Evolutionary conservation across 2,888 invertebrate genomes (phyloP).

Genomic region (Drosophila ezoana): DNA sequence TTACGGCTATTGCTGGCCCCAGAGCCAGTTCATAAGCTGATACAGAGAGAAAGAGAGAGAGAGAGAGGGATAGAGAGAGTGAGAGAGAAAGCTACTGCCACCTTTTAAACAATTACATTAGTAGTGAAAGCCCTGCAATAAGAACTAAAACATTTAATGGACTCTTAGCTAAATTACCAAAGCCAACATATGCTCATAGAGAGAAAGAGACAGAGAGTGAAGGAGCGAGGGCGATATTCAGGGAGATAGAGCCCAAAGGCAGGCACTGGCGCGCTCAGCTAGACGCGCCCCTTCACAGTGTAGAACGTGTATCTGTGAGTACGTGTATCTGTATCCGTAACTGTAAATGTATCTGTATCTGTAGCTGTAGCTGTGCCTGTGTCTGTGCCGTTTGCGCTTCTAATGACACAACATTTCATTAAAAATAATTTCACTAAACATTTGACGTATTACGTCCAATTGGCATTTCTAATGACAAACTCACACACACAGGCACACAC

Average conservation of each 20-base stretch:
- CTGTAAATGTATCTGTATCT: slow-evolving; percentile 3
- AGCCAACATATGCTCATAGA: slow-evolving; percentile 36
- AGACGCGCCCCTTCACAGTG: slow-evolving; percentile 51
- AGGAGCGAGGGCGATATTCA: background rate
- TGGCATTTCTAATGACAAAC: slow-evolving; percentile 75
- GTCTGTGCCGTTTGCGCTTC: slow-evolving; percentile 38
- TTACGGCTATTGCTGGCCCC: slow-evolving; percentile 33
- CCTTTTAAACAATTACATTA: slow-evolving; percentile 68
- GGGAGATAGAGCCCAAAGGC: slow-evolving; percentile 35
- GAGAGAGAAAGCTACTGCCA: background rate
- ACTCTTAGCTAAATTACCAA: slow-evolving; percentile 80
- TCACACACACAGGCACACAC: slow-evolving; percentile 25
- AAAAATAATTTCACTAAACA: slow-evolving; percentile 79
- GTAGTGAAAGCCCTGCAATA: slow-evolving; percentile 52
- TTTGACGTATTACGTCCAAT: slow-evolving; percentile 79
- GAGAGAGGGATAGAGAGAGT: background rate
- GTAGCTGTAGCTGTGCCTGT: background rate
- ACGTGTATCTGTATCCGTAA: slow-evolving; percentile 15
- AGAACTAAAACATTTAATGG: slow-evolving; percentile 72
- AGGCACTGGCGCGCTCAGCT: slow-evolving; percentile 21
- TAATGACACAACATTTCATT: slow-evolving; percentile 81
- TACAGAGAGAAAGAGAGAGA: background rate
- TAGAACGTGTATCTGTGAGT: slow-evolving; percentile 11
- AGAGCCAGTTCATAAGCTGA: slow-evolving; percentile 30
- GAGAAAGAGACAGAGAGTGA: background rate